Evolutionary conservation across 2,113 vertebrate genomes (phyloP).

Genomic region (Ornithorhynchus anatinus): DNA sequence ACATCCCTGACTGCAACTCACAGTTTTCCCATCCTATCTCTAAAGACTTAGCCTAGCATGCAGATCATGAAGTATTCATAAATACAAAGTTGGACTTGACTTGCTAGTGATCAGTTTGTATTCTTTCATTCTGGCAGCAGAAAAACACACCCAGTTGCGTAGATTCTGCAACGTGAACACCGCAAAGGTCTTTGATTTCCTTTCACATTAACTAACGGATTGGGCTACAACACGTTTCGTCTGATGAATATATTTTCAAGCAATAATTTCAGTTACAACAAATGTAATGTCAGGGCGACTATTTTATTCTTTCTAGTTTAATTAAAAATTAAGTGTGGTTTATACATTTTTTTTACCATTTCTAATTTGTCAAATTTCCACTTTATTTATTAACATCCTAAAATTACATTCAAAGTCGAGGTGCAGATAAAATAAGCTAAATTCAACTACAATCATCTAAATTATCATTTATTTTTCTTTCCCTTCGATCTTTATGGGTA

Average conservation of each 20-base stretch:
- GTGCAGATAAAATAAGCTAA: too few species aligned
- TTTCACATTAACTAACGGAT: constrained; percentile 8
- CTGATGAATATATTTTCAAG: neutral
- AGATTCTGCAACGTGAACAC: constrained; percentile 30
- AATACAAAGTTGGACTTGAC: neutral
- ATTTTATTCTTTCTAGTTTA: too few species aligned
- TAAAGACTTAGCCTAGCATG: neutral
- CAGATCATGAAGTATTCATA: neutral
- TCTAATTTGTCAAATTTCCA: neutral
- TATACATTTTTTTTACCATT: neutral
- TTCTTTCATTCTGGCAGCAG: too few species aligned
- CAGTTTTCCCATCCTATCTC: too few species aligned
- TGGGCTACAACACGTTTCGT: neutral
- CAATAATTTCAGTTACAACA: neutral
- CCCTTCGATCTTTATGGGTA: too few species aligned
- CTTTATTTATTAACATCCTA: neutral
- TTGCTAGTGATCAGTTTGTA: neutral
- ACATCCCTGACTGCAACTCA: too few species aligned
- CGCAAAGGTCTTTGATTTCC: constrained; percentile 56
- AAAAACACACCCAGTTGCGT: neutral
- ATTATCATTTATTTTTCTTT: too few species aligned
- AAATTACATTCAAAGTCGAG: too few species aligned
- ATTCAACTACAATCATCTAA: too few species aligned
- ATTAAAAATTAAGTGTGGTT: neutral
- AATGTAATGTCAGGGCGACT: too few species aligned